Conservation (phyloP, 1,140 invertebrate species). For the Apis cerana region DNA sequence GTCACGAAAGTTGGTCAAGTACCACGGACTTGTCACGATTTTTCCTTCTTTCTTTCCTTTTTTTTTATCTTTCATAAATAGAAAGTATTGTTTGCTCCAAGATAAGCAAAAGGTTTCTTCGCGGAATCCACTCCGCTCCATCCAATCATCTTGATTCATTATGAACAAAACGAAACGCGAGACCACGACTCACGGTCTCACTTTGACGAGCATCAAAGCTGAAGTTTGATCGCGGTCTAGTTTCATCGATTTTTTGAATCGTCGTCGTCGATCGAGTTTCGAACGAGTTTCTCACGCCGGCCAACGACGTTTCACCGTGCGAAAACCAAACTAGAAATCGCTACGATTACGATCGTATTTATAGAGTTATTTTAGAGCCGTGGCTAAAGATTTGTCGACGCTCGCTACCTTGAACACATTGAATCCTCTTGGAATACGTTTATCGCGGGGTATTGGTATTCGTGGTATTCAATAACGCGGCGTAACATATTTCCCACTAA, state of each 20-base stretch:
- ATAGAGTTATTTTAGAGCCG: neutral
- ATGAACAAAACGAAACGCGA: neutral
- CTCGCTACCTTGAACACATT: constrained; percentile 12
- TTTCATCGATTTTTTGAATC: constrained; percentile 34
- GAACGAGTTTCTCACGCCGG: constrained; percentile 38
- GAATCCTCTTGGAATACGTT: neutral
- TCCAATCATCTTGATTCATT: neutral
- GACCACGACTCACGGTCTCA: no score
- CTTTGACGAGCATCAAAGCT: neutral
- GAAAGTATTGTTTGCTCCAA: no score
- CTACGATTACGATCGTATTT: constrained; percentile 26
- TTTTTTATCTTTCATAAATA: neutral
- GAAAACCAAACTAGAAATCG: constrained; percentile 21
- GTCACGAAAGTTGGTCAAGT: neutral
- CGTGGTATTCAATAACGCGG: constrained; percentile 11
- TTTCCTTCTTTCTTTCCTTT: neutral
- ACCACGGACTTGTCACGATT: neutral
- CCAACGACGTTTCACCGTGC: neutral
- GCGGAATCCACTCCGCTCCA: no score
- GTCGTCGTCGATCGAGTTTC: constrained; percentile 8
- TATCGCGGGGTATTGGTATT: neutral
- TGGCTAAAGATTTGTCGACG: constrained; percentile 2
- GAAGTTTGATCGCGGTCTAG: constrained; percentile 15
- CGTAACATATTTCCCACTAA: constrained; percentile 38
- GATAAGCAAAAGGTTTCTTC: no score